Percentiles rank a stretch among this genome's conserved stretches.
Conservation (phyloP, 2,113 vertebrate species). For the Petaurus breviceps region DNA sequence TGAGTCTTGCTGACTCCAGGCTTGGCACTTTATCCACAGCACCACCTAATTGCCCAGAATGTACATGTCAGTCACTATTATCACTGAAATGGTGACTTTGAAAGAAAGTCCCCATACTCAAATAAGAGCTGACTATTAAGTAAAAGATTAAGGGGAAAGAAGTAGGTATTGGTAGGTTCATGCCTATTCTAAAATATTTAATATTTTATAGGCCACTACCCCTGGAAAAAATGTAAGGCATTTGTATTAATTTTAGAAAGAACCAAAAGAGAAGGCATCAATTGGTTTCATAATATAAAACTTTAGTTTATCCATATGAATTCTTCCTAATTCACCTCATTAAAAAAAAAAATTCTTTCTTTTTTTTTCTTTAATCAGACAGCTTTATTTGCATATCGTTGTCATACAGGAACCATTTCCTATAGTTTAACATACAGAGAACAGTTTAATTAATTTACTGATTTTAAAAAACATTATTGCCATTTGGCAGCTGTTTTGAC, state of each 20-base stretch:
- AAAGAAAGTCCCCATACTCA: not conserved
- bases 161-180: not conserved
- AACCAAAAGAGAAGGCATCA: not conserved
- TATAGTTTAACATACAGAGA: constrained; percentile 75
- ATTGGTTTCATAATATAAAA: not conserved
- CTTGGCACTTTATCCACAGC: too few species aligned
- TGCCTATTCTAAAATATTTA: constrained; percentile 15
- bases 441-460: constrained; percentile 86
- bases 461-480: constrained; percentile 78
- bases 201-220: not conserved
- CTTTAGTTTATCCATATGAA: not conserved
- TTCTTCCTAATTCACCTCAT: constrained; percentile 24
- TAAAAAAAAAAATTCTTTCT: constrained; percentile 52
- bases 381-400: constrained; percentile 56
- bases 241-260: not conserved
- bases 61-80: not conserved
- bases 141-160: not conserved
- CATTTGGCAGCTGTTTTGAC: constrained; percentile 86
- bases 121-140: not conserved
- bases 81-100: not conserved
- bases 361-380: constrained; percentile 50
- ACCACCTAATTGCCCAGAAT: not conserved
- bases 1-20: too few species aligned
- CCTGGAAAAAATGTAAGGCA: not conserved
- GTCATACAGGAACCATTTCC: constrained; percentile 52